Evolutionary conservation across 2,113 vertebrate genomes (phyloP).

Genomic region (Odontesthes bonariensis): DNA sequence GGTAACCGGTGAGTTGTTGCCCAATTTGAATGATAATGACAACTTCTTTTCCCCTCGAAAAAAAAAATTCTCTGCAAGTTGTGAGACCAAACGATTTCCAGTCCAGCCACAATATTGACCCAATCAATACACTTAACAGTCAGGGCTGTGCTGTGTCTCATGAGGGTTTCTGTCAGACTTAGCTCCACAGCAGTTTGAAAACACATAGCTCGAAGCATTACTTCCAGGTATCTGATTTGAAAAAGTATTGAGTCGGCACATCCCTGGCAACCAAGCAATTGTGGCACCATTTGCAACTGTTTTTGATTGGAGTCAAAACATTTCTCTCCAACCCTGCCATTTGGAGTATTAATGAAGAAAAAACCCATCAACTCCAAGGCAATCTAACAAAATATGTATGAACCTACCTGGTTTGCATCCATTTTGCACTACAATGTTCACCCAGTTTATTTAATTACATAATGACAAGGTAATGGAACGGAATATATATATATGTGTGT

Average conservation of each 20-base stretch:
- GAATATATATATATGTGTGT: too few species aligned
- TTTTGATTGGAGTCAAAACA: background rate
- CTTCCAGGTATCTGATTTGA: conserved; percentile 31
- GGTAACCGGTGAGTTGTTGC: background rate
- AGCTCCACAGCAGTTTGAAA: conserved; percentile 25
- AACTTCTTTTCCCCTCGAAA: background rate
- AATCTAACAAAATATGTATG: background rate
- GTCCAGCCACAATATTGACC: conserved; percentile 3
- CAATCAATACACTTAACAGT: conserved; percentile 12
- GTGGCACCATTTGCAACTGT: conserved; percentile 3
- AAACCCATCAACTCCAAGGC: too few species aligned
- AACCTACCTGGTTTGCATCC: background rate
- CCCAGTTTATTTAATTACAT: background rate
- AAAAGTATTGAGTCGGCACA: conserved; percentile 15
- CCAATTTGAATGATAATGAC: background rate
- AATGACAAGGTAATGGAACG: too few species aligned
- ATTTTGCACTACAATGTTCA: background rate
- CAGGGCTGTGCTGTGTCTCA: conserved; percentile 22
- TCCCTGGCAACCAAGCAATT: conserved; percentile 19
- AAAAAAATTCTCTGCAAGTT: conserved; percentile 1
- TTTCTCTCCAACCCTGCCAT: background rate
- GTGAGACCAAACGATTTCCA: background rate
- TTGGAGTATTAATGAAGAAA: background rate
- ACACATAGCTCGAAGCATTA: conserved; percentile 19
- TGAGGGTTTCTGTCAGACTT: conserved; percentile 29